Percentiles rank a stretch among this genome's conserved stretches.
phyloP scores from a whole-genome alignment of 2,113 vertebrate species.

The Hemicordylus capensis region DNA sequence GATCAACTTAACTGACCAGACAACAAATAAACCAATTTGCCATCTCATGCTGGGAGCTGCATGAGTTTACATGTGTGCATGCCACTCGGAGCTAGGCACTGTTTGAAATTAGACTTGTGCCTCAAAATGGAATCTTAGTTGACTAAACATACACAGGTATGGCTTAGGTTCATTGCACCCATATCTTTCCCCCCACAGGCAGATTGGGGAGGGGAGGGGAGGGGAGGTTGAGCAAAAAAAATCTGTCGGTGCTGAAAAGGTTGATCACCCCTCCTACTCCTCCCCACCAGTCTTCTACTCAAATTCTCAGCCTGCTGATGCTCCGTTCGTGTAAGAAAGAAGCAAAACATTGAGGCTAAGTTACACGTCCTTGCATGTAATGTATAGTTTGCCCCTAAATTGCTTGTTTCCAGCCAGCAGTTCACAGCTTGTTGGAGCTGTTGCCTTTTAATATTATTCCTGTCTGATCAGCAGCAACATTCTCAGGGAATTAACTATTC shows the following conservation, averaged over 20 bases:
- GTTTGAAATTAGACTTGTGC: no score
- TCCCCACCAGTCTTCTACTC: background rate
- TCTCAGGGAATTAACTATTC: background rate
- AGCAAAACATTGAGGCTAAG: no score
- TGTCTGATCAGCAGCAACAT: background rate
- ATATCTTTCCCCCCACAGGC: no score
- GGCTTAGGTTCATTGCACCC: no score
- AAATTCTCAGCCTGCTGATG: background rate
- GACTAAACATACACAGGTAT: no score
- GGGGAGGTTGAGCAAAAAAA: background rate
- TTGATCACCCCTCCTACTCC: background rate
- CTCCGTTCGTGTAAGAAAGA: background rate
- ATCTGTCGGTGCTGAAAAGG: background rate
- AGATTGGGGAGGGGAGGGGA: background rate
- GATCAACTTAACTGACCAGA: no score
- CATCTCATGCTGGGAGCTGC: no score
- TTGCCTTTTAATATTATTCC: background rate
- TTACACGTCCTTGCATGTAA: background rate
- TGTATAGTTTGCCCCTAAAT: background rate
- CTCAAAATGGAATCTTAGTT: no score
- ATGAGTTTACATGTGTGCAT: no score
- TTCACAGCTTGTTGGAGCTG: background rate
- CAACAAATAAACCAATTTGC: no score
- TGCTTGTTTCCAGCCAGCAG: background rate
- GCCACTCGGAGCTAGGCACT: no score